Evolutionary conservation across 1,140 invertebrate species (phyloP).

Genomic region (Bicyclus anynana): DNA sequence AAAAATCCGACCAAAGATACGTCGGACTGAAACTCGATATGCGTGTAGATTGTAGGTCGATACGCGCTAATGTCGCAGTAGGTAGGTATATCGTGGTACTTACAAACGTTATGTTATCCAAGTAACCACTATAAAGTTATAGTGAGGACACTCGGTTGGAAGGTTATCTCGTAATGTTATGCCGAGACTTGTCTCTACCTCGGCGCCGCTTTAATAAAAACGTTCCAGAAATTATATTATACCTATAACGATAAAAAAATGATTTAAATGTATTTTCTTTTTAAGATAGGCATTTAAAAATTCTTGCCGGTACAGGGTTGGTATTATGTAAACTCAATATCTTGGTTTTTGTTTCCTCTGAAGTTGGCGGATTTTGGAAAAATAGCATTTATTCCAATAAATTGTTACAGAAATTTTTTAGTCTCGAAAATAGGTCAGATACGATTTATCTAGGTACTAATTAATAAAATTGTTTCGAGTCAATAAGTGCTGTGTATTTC

Average conservation of each 20-base stretch:
- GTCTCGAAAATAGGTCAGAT: no score
- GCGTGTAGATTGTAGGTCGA: conserved; percentile 5
- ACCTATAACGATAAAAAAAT: background rate
- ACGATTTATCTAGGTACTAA: no score
- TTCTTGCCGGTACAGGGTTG: no score
- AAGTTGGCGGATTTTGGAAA: no score
- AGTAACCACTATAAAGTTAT: background rate
- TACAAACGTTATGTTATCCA: conserved; percentile 8
- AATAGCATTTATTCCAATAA: no score
- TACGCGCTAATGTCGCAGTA: conserved; percentile 8
- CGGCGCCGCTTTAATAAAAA: background rate
- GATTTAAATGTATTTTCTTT: no score
- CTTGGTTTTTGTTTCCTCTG: no score
- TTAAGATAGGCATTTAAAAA: no score
- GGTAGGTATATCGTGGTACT: background rate
- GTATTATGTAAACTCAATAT: no score
- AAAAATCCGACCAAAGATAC: background rate
- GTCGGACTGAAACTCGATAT: conserved; percentile 8
- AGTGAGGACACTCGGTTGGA: background rate
- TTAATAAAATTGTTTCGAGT: no score
- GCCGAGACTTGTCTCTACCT: background rate
- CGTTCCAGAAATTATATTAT: background rate
- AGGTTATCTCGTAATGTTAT: conserved; percentile 5
- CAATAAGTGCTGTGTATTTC: no score
- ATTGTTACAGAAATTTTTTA: no score